phyloP scores from a whole-genome alignment of 2,113 vertebrate species.

The Eira barbara region DNA sequence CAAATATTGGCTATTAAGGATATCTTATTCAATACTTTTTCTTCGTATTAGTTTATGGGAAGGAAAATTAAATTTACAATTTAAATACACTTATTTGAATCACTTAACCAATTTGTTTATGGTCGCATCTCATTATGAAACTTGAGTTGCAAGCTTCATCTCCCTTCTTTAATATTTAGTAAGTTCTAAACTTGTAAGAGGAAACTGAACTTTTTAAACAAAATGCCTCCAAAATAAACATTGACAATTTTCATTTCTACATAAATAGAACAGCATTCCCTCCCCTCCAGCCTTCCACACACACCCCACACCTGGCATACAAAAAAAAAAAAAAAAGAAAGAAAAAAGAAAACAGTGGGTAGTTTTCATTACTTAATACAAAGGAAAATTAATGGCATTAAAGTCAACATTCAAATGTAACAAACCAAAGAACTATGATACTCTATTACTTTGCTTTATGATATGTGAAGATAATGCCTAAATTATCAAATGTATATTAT shows the following conservation, averaged over 20 bases:
- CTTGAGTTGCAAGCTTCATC: neutral
- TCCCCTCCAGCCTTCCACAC: fast-evolving
- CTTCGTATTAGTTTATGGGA: neutral
- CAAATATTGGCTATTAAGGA: slow-evolving; percentile 20
- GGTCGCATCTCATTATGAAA: slow-evolving; percentile 24
- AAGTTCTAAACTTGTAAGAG: neutral
- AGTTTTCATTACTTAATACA: neutral
- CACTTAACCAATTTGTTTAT: neutral
- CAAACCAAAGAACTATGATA: neutral
- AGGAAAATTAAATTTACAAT: slow-evolving; percentile 12
- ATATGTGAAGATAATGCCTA: neutral
- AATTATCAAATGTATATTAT: slow-evolving; percentile 26
- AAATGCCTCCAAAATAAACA: slow-evolving; percentile 15
- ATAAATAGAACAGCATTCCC: neutral
- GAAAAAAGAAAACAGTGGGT: neutral
- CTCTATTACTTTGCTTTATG: neutral
- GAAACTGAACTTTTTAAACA: slow-evolving; percentile 44
- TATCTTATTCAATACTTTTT: neutral
- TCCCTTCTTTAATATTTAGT: slow-evolving; percentile 27
- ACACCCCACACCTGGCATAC: neutral
- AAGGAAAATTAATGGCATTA: slow-evolving; percentile 5
- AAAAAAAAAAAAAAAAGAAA: neutral
- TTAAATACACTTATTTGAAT: slow-evolving; percentile 33
- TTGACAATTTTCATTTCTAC: neutral
- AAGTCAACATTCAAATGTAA: slow-evolving; percentile 42